Evolutionary conservation across 1,140 invertebrate species (phyloP), one percentile per base, ranked within the genome.

Genomic region (Pectinophora gossypiella): DNA sequence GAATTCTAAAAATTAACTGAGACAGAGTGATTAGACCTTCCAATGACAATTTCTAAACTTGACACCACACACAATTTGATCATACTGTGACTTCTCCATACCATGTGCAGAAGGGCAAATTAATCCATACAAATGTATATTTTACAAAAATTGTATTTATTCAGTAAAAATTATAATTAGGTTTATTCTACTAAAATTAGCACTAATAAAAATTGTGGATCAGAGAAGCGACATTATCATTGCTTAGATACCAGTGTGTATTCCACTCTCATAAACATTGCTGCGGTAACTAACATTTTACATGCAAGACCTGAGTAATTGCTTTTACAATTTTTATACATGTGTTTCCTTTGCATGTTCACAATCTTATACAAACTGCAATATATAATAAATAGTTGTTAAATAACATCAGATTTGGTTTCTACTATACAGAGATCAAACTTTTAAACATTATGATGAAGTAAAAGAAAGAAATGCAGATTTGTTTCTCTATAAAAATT

Each of bases 401-500:
- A 64, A 53, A 59, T 63, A 54, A 64, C 59, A 64, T 73, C 57
- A 59, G 64, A 71, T 70, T 76, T 76, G 73, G 73, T 70, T 70
- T 72, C 62, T 68, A 70, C 63, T 68, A 32, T 32, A 75, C 70
- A 76, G 76, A 80, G 72, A 80, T 80, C 72, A 76, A 72, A 68
- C 54, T 66, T 70, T 67, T 54, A 56, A 57, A 9, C 27, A 32
- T 32, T n/a, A 32, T n/a, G 55, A 13, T 16, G 59, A 61, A 61
- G 53, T 61, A 67, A 69, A 68, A 64, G 53, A 76, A 68, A 55
- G 68, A 80, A 68, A 80, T 83, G 76, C 74, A 81, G 75, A 79
- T 79, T 75, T 71, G 53, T 76, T 84, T 32, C 77, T 73, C 68
- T 79, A 76, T 68, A 78, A 83, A 79, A 79, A 81, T 76, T 84